Evolutionary conservation across 2,113 vertebrate genomes (phyloP).

Genomic region (Xiphophorus couchianus): DNA sequence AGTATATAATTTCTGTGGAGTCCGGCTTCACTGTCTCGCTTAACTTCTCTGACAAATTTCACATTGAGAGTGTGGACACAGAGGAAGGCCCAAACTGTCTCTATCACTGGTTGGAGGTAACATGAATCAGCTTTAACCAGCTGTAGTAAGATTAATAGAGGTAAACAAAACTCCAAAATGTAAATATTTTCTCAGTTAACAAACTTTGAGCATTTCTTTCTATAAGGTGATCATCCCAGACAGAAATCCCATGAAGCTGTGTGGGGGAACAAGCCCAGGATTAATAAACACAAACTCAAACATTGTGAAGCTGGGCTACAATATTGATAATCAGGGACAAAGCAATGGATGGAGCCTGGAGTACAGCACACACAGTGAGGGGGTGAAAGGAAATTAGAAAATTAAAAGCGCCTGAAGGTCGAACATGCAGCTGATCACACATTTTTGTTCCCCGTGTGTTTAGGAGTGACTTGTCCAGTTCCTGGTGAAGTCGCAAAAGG

Average conservation of each 20-base stretch:
- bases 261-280: conserved; percentile 75
- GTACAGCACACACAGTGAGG: conserved; percentile 79
- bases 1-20: conserved; percentile 75
- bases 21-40: conserved; percentile 72
- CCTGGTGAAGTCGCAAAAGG: conserved; percentile 62
- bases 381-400: background rate
- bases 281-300: conserved; percentile 61
- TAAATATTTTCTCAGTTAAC: background rate
- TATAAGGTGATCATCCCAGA: conserved; percentile 63
- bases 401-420: background rate
- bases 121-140: background rate
- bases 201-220: background rate
- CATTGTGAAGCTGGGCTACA: conserved; percentile 73
- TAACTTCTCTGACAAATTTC: conserved; percentile 76
- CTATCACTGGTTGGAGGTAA: conserved; percentile 79
- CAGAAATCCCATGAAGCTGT: conserved; percentile 60
- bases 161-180: background rate
- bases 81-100: conserved; percentile 56
- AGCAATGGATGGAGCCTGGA: conserved; percentile 78
- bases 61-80: conserved; percentile 70
- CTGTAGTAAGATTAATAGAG: background rate
- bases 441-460: conserved; percentile 18
- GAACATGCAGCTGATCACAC: background rate
- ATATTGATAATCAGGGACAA: conserved; percentile 67
- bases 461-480: conserved; percentile 73